Base-by-base conservation (phyloP, 2,113 vertebrate species). In the Grantiella picta region DNA sequence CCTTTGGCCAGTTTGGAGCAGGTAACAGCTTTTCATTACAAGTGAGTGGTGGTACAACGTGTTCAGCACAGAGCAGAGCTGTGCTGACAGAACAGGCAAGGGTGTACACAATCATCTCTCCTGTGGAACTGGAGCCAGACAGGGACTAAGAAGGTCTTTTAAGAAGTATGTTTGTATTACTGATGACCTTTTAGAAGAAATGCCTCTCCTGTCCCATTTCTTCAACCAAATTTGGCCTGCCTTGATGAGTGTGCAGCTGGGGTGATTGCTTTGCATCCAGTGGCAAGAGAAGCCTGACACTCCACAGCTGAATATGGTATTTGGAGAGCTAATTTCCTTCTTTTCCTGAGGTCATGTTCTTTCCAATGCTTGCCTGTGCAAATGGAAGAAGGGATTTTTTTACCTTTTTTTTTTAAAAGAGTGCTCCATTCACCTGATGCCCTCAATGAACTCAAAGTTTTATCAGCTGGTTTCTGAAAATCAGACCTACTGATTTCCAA, bases 151-250 rank as follows among this genome's bases (percentile, higher is more conserved):
- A 52, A 95, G 47, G 35, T 79, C 66, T 95, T 95, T 94, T 50
- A 65, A 95, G 54, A 87, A 60, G 38, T 15, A 17, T 82, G 54
- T 95, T 97, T 94, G 33, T 33, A n/a, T 42, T 91, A 31, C 73
- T 94, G 81, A 45, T 88, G 89, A 92, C 63, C 89, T 96, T 95
- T 94, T 23, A 76, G 71, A 91, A 91, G 75, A 65, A 91, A 65
- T 57, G 3, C 49, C 14, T 53, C 47, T 61, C 23, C 42, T 89
- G 80, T 66, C 47, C 72, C 68, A 40, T 75, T 95, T 83, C 42
- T 94, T 92, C 64, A 31, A 42, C 42, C 4, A 24, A 86, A 80
- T 92, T 61, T 90, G 78, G 29, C 65, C 49, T 76, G 61, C 18
- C 24, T 54, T 45, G 60, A 28, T 33, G 79, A 73, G 15, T 1